Evolutionary conservation across 64 coral and sea anemone species (phyloP).

Genomic region (Pocillopora damicornis): DNA sequence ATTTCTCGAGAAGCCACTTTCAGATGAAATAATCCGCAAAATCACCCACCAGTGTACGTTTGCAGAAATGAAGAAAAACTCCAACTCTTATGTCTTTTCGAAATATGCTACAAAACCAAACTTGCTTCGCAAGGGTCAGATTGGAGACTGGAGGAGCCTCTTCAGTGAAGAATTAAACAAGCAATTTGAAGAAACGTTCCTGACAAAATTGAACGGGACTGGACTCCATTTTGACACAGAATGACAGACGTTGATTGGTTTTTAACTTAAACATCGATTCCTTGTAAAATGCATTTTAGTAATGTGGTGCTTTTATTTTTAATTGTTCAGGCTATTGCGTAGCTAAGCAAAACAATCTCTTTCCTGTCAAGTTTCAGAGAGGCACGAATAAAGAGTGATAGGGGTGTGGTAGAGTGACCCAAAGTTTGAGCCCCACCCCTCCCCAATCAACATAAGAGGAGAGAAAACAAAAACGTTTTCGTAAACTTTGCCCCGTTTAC

Average conservation of each 20-base stretch:
- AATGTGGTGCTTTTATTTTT: too few relatives aligned
- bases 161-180: constrained; percentile 9
- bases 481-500: too few relatives aligned
- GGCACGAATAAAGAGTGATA: too few relatives aligned
- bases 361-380: background rate
- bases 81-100: background rate
- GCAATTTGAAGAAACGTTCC: background rate
- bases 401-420: too few relatives aligned
- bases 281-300: too few relatives aligned
- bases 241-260: background rate
- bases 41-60: constrained; percentile 37
- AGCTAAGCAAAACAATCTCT: too few relatives aligned
- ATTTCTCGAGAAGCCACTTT: constrained; percentile 10
- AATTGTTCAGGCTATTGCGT: too few relatives aligned
- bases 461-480: too few relatives aligned
- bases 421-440: background rate
- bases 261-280: background rate
- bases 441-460: too few relatives aligned
- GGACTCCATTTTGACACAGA: constrained; percentile 1
- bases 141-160: background rate
- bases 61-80: constrained; percentile 19
- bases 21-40: background rate
- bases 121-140: background rate
- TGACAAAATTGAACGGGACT: background rate
- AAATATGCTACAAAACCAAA: background rate